These are phyloP conservation scores for Sapajus apella DNA, from an alignment of 2,113 vertebrate species.

Conservation along the genomic window DNA sequence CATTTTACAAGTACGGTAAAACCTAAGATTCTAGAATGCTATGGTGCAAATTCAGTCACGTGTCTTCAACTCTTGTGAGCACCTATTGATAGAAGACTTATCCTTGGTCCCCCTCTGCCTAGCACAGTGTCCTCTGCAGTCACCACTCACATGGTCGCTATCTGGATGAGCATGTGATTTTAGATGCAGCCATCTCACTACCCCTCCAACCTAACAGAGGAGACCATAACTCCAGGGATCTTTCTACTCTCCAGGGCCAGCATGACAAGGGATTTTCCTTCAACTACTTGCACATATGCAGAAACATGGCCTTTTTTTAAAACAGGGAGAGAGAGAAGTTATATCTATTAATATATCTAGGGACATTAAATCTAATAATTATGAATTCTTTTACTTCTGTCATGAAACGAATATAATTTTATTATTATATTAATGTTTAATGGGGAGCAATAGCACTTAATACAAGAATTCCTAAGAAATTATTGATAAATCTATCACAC, in stretches of 20 bases:
- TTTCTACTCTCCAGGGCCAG: not conserved
- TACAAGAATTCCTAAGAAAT: slow-evolving; percentile 1
- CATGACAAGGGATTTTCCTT: not conserved
- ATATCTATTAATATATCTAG: not conserved
- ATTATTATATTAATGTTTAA: slow-evolving; percentile 33
- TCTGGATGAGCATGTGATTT: not conserved
- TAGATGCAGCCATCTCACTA: not conserved
- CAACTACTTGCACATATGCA: not conserved
- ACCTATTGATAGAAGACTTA: not conserved
- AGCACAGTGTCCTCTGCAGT: fast-evolving
- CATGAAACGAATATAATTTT: not conserved
- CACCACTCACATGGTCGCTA: not conserved
- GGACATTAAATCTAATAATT: not conserved
- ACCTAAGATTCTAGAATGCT: not conserved
- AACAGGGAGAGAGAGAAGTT: too few relatives aligned
- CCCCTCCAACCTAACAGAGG: not conserved
- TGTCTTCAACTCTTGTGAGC: not conserved
- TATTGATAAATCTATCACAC: not conserved
- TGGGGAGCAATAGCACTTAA: not conserved
- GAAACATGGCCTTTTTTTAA: not conserved
- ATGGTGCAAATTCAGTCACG: not conserved
- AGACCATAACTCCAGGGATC: not conserved
- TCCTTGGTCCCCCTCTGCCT: too few relatives aligned
- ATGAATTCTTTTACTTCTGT: not conserved
- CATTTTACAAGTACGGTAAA: not conserved